These are phyloP conservation scores for Alloscopus bannaensis DNA, from an alignment of 2,888 invertebrate species.

Conservation along the genomic window DNA sequence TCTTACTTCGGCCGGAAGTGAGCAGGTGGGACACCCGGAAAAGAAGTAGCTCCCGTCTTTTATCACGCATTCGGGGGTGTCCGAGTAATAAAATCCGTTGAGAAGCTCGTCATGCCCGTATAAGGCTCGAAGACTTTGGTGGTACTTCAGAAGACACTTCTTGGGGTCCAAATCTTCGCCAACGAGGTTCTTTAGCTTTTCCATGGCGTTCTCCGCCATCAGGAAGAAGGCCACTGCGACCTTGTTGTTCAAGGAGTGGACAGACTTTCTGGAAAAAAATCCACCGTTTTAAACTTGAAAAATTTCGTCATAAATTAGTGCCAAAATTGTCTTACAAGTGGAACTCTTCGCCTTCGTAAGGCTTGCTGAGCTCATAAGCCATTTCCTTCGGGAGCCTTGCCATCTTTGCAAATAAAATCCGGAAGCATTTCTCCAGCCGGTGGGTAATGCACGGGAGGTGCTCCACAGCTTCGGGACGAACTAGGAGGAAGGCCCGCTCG, in stretches of 20 bases:
- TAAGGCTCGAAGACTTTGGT: conserved; percentile 53
- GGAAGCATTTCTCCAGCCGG: conserved; percentile 65
- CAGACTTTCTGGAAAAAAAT: conserved; percentile 10
- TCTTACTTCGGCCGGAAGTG: conserved; percentile 35
- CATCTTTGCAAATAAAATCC: conserved; percentile 63
- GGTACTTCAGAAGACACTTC: conserved; percentile 57
- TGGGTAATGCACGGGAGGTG: conserved; percentile 57
- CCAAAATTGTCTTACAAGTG: conserved; percentile 41
- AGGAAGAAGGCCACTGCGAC: conserved; percentile 62
- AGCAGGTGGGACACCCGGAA: conserved; percentile 60
- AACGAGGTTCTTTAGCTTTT: conserved; percentile 62
- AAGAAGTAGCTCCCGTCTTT: conserved; percentile 64
- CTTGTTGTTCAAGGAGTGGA: conserved; percentile 25
- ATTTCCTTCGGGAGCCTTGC: conserved; percentile 33
- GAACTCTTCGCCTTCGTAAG: conserved; percentile 53
- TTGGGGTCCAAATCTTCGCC: conserved; percentile 62
- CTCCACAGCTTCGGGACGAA: conserved; percentile 61
- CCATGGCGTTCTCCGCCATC: conserved; percentile 65
- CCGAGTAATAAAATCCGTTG: conserved; percentile 65
- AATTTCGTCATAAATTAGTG: not conserved
- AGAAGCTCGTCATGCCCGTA: conserved; percentile 49
- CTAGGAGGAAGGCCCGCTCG: conserved; percentile 64
- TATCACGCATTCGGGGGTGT: conserved; percentile 50
- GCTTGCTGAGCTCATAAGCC: conserved; percentile 40
- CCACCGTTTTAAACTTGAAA: not conserved